Evolutionary conservation across 92 coral and sea anemone genomes (phyloP).

Genomic region (Metridium senile): DNA sequence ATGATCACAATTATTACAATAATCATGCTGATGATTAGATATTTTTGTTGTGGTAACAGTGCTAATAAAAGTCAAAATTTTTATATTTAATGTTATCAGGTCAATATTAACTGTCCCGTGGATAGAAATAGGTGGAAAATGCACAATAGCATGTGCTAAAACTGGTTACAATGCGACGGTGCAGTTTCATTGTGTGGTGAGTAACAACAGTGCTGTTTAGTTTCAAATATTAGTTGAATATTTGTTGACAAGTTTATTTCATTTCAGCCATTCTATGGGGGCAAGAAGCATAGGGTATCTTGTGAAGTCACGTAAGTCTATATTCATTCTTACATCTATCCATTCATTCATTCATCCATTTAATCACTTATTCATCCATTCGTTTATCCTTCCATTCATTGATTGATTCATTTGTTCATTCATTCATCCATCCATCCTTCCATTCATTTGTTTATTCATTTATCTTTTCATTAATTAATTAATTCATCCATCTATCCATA

Average conservation of each 20-base stretch:
- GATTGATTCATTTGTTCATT: background rate
- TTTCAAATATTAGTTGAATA: background rate
- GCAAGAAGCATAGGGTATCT: constrained; percentile 88
- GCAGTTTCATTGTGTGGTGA: constrained; percentile 96
- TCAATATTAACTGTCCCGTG: constrained; percentile 96
- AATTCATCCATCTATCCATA: background rate
- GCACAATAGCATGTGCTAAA: constrained; percentile 80
- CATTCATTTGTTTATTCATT: background rate
- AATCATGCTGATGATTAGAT: too few species aligned
- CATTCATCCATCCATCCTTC: background rate
- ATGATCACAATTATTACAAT: too few species aligned
- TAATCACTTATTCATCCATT: background rate
- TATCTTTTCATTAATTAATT: background rate
- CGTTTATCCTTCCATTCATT: background rate
- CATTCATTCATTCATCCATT: background rate
- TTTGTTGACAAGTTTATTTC: background rate
- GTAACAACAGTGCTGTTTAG: background rate
- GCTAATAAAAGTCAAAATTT: too few species aligned
- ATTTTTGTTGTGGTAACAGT: too few species aligned
- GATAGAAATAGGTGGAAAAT: constrained; percentile 98
- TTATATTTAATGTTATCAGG: constrained; percentile 32
- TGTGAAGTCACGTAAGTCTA: constrained; percentile 87
- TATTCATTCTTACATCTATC: background rate
- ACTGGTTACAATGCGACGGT: constrained; percentile 83
- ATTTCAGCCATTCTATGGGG: constrained; percentile 96